Evolutionary conservation across 2,888 invertebrate species (phyloP).

Genomic region (Colostygia pectinataria): DNA sequence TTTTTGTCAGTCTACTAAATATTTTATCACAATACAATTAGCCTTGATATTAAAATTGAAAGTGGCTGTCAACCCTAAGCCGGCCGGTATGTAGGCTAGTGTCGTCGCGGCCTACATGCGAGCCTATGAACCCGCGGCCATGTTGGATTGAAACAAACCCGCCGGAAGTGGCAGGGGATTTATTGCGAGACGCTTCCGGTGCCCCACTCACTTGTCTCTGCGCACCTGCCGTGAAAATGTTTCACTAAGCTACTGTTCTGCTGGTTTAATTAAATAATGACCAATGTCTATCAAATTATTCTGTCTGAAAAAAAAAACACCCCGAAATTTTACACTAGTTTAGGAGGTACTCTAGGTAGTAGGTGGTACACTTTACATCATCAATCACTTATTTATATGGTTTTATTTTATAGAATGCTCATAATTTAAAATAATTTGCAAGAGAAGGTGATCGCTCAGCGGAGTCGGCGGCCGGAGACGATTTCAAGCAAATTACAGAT

Average conservation of each 20-base stretch:
- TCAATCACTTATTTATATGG: not conserved
- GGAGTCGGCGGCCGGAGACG: constrained; percentile 24
- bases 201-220: constrained; percentile 62
- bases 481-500: constrained; percentile 37
- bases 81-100: constrained; percentile 21
- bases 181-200: constrained; percentile 64
- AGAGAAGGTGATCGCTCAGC: constrained; percentile 9
- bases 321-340: not conserved
- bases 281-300: not conserved
- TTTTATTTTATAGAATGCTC: constrained; percentile 8
- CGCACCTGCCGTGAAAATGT: constrained; percentile 53
- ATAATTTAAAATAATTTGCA: constrained; percentile 1
- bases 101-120: constrained; percentile 26
- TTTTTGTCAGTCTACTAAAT: too few species aligned
- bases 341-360: not conserved
- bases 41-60: constrained; percentile 1
- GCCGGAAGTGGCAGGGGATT: constrained; percentile 67
- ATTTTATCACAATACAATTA: too few species aligned
- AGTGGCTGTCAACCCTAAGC: constrained; percentile 11
- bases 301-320: not conserved
- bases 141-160: constrained; percentile 47
- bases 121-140: constrained; percentile 46
- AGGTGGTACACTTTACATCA: not conserved
- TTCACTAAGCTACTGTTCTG: constrained; percentile 33
- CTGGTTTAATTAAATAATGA: not conserved